phyloP scores from a whole-genome alignment of 1,140 invertebrate genomes.

The Panulirus ornatus region DNA sequence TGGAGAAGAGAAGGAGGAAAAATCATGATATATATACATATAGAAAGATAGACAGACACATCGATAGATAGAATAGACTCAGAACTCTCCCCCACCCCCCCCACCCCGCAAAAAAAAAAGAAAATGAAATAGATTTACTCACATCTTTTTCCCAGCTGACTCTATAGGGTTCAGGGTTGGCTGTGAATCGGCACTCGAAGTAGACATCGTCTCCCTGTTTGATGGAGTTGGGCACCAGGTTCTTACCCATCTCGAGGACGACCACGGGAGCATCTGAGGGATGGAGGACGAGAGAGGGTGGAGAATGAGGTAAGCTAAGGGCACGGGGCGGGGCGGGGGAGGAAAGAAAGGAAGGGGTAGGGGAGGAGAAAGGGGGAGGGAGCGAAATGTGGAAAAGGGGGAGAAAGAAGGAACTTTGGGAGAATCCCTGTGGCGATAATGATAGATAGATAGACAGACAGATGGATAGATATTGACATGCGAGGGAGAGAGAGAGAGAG shows the following conservation, averaged over 20 bases:
- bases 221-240: conserved; percentile 77
- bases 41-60: too few relatives aligned
- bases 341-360: not conserved
- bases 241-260: conserved; percentile 42
- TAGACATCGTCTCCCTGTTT: conserved; percentile 94
- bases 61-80: too few relatives aligned
- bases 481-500: not conserved
- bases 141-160: conserved; percentile 95
- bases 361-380: not conserved
- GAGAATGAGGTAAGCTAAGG: not conserved
- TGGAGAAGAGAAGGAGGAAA: too few relatives aligned
- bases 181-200: conserved; percentile 91
- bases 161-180: conserved; percentile 85
- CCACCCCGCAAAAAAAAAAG: too few relatives aligned
- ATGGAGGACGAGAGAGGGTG: not conserved
- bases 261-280: conserved; percentile 59
- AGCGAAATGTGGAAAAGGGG: not conserved
- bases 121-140: too few relatives aligned
- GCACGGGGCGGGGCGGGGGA: not conserved
- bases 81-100: too few relatives aligned
- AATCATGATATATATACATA: too few relatives aligned
- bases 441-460: not conserved
- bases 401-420: not conserved
- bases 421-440: not conserved
- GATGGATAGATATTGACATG: too few relatives aligned